Evolutionary conservation across 2,797 vertebrate species (phyloP).

Genomic region (Gallinago stenura): DNA sequence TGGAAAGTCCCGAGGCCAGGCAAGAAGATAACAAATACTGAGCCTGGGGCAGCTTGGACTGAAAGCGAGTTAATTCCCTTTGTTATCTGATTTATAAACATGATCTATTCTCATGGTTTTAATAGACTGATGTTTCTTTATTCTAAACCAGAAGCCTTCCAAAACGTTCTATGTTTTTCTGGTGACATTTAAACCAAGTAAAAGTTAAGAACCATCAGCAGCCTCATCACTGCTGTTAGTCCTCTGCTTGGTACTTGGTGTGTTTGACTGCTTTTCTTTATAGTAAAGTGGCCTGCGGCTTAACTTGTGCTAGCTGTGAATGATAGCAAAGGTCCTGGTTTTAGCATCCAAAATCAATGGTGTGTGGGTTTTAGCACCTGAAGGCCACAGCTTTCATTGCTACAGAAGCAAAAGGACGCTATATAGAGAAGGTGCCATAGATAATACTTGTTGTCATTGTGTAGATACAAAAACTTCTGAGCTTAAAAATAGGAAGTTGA

Average conservation of each 20-base stretch:
- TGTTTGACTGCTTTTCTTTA: not conserved
- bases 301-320: not conserved
- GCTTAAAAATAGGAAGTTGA: not conserved
- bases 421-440: not conserved
- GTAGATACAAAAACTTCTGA: not conserved
- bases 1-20: not conserved
- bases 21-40: not conserved
- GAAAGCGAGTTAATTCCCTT: not conserved
- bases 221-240: not conserved
- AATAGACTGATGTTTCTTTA: not conserved
- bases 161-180: not conserved
- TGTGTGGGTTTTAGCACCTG: not conserved
- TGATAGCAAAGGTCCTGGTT: not conserved
- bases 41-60: not conserved
- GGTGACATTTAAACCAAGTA: not conserved
- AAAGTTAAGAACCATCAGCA: not conserved
- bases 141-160: not conserved
- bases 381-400: not conserved
- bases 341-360: not conserved
- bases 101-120: not conserved
- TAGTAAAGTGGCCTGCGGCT: not conserved
- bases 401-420: not conserved
- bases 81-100: fast-evolving
- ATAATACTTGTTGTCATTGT: not conserved
- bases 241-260: not conserved